Evolutionary conservation across 2,113 vertebrate genomes (phyloP), one percentile per base, ranked within the genome.

Genomic region (Microtus ochrogaster): DNA sequence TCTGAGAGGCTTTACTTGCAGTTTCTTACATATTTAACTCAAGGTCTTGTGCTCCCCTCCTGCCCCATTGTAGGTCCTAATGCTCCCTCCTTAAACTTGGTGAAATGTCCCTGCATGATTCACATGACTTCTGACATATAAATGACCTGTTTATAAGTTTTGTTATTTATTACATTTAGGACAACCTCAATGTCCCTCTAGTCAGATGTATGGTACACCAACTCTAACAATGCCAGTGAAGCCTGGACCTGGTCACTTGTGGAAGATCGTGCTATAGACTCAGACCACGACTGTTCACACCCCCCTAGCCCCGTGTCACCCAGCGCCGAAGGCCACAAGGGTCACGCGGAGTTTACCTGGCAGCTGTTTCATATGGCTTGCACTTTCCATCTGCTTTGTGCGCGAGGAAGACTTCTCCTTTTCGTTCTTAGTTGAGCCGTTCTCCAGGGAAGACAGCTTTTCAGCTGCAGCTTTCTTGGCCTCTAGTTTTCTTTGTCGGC

Each of bases 401-500:
- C 99, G 99, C 74, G 98, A 98, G 39, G 98, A 96, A 92, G 98
- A 68, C 96, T 99, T 98, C 2, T 98, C 98, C 98, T 99, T 99
- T 41, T 99, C 99, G 58, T 96, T 98, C 98, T 99, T 99, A 91
- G 95, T 98, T 76, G 98, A 96, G 36, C 98, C 94, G 79, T 98
- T 99, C 92, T 99, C 99, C 97, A 98, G 94, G 87, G 99, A 98
- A 72, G 99, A 98, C 77, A 99, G 98, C 98, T 99, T 99, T 96
- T 99, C 99, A 14, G 99, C 99, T 26, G 98, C 99, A 73, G 99
- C 99, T 97, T 99, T 99, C 98, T 99, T 99, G 97, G 99, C 99
- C 90, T 99, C 99, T 77, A 99, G 97, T 97, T 99, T 99, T 98
- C 99, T 99, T 95, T 99, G 99, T 76, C 99, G 98, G 95, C 99